Evolutionary conservation across 2,888 invertebrate genomes (phyloP), one percentile per base, ranked within the genome.

Genomic region (Branchipolynoe longqiensis): DNA sequence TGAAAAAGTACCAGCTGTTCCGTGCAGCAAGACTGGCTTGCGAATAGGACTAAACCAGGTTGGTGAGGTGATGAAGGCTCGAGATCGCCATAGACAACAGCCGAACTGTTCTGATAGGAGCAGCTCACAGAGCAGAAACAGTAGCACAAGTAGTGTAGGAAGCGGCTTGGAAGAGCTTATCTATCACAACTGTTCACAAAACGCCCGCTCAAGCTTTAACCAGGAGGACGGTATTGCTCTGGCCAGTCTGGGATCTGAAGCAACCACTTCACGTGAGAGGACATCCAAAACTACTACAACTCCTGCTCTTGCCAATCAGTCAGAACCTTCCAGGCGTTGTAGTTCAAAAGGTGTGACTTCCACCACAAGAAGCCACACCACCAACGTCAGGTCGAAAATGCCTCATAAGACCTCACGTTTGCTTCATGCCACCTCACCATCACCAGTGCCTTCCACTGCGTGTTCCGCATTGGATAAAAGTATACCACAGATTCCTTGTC

Each of bases 21-120:
- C n/a, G 14, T 25, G 8, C 1, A 69, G 83, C 25, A 89, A 88
- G 33, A 91, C 92, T 38, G 90, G 91, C 87, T 92, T 92, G 6
- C 91, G 90, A 62, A 92, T 92, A 89, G 92, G 92, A 25, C 88
- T 92, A 18, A 92, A 92, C 87, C 90, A 90, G 69, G 92, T 92
- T 90, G 91, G 91, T 28, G 92, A 85, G 22, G 81, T 78, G 22
- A 25, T 22, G 0, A 31, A 22, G 33, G 41, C 41, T 14, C 36
- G 33, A 54, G 91, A 78, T 40, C 90, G 74, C 83, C 83, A 41
- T 83, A 85, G n/a, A 78, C 84, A 59, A 88, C 88, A 86, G 69
- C 41, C n/a, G 88, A 89, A 28, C 87, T 86, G 69, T 38, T 88
- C 87, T 59, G 87, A 48, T 0, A 83, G 85, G 54, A 89, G 90